phyloP scores from a whole-genome alignment of 2,888 invertebrate species.

The Teleiodes luculella region DNA sequence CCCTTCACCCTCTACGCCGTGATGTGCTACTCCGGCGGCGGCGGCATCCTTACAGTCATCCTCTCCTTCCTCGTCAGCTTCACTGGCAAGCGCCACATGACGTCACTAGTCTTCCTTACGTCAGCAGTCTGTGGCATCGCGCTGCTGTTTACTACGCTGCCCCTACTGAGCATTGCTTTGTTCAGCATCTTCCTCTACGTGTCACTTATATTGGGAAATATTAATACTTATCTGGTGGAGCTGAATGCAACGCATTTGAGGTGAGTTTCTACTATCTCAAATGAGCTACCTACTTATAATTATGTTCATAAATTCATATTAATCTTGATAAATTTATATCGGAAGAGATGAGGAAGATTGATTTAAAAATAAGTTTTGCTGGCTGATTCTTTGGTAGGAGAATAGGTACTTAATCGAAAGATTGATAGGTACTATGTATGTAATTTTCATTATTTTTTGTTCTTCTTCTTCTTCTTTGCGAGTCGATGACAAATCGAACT shows the following conservation, averaged over 20 bases:
- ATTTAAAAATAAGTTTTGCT: no score
- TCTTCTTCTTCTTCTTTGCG: no score
- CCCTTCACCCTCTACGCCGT: slow-evolving; percentile 55
- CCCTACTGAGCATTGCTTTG: slow-evolving; percentile 50
- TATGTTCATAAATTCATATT: no score
- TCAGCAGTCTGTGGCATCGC: slow-evolving; percentile 41
- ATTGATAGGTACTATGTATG: no score
- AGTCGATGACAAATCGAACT: no score
- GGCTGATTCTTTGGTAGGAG: no score
- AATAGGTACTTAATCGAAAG: no score
- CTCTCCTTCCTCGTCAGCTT: slow-evolving; percentile 52
- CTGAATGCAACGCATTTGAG: slow-evolving; percentile 63
- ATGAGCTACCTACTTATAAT: no score
- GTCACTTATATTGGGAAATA: slow-evolving; percentile 54
- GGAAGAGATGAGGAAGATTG: no score
- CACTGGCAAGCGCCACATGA: slow-evolving; percentile 51
- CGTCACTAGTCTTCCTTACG: slow-evolving; percentile 42
- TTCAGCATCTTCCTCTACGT: slow-evolving; percentile 59
- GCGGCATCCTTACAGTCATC: slow-evolving; percentile 40
- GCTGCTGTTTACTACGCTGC: slow-evolving; percentile 47
- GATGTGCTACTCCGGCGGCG: slow-evolving; percentile 51
- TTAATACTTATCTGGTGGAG: slow-evolving; percentile 62
- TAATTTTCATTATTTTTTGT: no score
- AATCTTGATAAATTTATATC: no score
- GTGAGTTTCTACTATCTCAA: no score